Evolutionary conservation across 2,888 invertebrate genomes (phyloP), one percentile per base, ranked within the genome.

Genomic region (Cantharis rustica): DNA sequence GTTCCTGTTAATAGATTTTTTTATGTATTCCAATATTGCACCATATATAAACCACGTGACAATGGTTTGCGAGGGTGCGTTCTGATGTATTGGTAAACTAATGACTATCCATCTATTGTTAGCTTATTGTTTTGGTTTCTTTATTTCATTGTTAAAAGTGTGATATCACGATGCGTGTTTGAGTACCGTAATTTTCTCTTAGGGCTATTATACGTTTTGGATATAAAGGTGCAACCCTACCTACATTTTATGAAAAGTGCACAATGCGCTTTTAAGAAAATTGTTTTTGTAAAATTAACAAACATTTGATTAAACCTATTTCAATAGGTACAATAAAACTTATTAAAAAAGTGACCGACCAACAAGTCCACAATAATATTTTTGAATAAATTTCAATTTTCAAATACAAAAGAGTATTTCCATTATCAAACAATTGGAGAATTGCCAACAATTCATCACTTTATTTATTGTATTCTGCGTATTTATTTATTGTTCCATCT

Each of bases 81-180:
- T 47, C 76, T 77, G 77, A 79, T 80, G 81, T 82, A 82, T 82
- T 81, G 81, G 79, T 75, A 79, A 81, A 81, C 82, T 84, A 84
- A 84, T 83, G 84, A 81, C 81, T 81, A 79, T 80, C 79, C 83
- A 82, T 82, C 81, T 82, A 82, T 81, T 82, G 83, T 83, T 81
- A 72, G 77, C 69, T 76, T 76, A 75, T 80, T 79, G 80, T 81
- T 79, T 81, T 81, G 75, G 78, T 78, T 80, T 80, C 76, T 79
- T 73, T 79, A 73, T 76, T 79, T 80, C 77, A 80, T 82, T 82
- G 82, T 82, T 80, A 79, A 82, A 82, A 82, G 81, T 82, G 82
- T 80, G 80, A 82, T 81, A 81, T 82, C 82, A 81, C 79, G 80
- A 79, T 82, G 83, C 84, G 84, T 83, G 84, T 75, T 79, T 75